Evolutionary conservation across 2,888 invertebrate species (phyloP), one percentile per base, ranked within the genome.

Genomic region (Plagodis dolabraria): DNA sequence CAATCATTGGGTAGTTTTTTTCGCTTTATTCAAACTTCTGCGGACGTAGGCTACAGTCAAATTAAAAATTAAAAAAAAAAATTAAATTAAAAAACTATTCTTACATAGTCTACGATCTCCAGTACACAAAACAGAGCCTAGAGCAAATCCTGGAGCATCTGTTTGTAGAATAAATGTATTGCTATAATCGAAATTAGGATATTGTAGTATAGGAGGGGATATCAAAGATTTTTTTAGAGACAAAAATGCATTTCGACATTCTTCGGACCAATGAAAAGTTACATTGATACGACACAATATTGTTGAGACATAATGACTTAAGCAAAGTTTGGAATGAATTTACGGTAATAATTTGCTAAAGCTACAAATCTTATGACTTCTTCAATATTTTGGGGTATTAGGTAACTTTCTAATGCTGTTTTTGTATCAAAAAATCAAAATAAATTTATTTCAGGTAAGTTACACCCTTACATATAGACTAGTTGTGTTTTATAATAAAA

Each of bases 191-290:
- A 85, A 52, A 83, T 77, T 6, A 9, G 80, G 80, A 43, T 80
- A 84, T 58, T 76, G 69, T 12, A 86, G 57, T 7, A 85, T 68
- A 0, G 82, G 82, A 40, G 72, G 69, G 42, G 73, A 74, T 7
- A 63, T 69, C 0, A 80, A 63, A 56, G 63, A 75, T 57, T 47
- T 46, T 6, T 72, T 76, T 47, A 70, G 43, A 9, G 71, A 75
- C 67, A 72, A 6, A 47, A 53, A 53, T n/a, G 11, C 4, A 5
- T 12, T 0, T 9, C 47, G 10, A 42, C 53, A 53, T 11, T 53
- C 6, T 9, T 42, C 12, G 2, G 5, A 5, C 47, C 53, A 53
- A 0, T 40, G 6, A 63, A 35, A 34, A 6, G 4, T 10, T 42
- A 42, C 61, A 49, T 38, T 63, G 58, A 46, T 65, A 52, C 7